Conservation (phyloP, 2,888 invertebrate species). For the Hyalella azteca region DNA sequence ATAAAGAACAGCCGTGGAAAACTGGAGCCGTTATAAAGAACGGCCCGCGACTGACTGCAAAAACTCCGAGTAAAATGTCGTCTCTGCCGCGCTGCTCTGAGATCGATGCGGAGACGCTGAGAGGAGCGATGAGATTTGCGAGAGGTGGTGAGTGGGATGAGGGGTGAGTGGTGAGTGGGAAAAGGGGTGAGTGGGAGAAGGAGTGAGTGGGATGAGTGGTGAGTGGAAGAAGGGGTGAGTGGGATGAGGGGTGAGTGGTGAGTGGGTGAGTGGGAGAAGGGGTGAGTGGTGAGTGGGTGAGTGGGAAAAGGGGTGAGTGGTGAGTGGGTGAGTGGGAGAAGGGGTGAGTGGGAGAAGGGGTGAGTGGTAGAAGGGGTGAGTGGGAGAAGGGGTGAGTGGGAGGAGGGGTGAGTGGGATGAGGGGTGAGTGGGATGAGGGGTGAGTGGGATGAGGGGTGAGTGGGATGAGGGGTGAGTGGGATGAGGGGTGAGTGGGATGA, state of each 20-base stretch:
- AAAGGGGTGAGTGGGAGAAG: neutral
- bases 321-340: too few relatives aligned
- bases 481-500: too few relatives aligned
- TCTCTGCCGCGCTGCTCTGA: neutral
- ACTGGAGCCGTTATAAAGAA: constrained; percentile 25
- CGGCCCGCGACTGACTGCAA: neutral
- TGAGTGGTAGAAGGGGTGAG: too few relatives aligned
- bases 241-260: neutral
- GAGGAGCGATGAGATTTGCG: neutral
- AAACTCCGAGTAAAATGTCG: neutral
- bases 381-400: too few relatives aligned
- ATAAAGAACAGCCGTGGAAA: constrained; percentile 28
- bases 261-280: neutral
- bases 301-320: too few relatives aligned
- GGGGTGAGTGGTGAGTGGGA: neutral
- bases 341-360: too few relatives aligned
- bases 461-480: too few relatives aligned
- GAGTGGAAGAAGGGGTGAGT: neutral
- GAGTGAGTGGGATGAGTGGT: neutral
- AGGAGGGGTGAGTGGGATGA: too few relatives aligned
- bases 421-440: too few relatives aligned
- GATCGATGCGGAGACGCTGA: neutral
- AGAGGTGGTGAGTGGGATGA: neutral
- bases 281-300: neutral
- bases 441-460: too few relatives aligned